Conservation (phyloP, 2,888 invertebrate species). For the Hyposoter didymator region DNA sequence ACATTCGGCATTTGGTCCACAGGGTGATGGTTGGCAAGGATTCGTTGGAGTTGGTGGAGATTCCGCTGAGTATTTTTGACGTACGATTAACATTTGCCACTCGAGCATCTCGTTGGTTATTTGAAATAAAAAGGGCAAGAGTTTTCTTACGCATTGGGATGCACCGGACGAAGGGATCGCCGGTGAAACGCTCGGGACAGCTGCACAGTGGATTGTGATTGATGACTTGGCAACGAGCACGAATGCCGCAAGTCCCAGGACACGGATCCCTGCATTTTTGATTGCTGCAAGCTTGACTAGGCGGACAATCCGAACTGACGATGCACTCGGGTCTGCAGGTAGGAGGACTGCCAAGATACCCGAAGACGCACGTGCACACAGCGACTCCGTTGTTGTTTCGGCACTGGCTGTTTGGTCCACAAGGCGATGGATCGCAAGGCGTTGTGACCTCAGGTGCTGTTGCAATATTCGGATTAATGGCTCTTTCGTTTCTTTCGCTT, state of each 20-base stretch:
- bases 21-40: conserved; percentile 92
- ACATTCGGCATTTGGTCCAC: conserved; percentile 88
- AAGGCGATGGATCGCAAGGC: conserved; percentile 84
- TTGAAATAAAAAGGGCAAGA: not conserved
- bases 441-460: conserved; percentile 39
- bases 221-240: conserved; percentile 84
- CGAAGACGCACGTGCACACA: conserved; percentile 84
- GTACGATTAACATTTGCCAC: not conserved
- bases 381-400: conserved; percentile 84
- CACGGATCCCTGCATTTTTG: conserved; percentile 84
- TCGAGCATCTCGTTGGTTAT: not conserved
- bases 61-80: conserved; percentile 75
- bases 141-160: conserved; percentile 60
- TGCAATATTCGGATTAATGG: not conserved
- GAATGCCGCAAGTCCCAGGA: conserved; percentile 84
- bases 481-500: too few relatives aligned
- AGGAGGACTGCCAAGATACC: conserved; percentile 83
- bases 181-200: conserved; percentile 83
- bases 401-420: conserved; percentile 86
- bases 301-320: conserved; percentile 85
- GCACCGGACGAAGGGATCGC: conserved; percentile 82
- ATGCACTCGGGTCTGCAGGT: conserved; percentile 83
- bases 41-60: conserved; percentile 80
- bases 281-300: conserved; percentile 83
- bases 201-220: conserved; percentile 85